These are phyloP conservation scores for Dryococelus australis DNA, from an alignment of 2,888 invertebrate genomes.

Conservation along the genomic window DNA sequence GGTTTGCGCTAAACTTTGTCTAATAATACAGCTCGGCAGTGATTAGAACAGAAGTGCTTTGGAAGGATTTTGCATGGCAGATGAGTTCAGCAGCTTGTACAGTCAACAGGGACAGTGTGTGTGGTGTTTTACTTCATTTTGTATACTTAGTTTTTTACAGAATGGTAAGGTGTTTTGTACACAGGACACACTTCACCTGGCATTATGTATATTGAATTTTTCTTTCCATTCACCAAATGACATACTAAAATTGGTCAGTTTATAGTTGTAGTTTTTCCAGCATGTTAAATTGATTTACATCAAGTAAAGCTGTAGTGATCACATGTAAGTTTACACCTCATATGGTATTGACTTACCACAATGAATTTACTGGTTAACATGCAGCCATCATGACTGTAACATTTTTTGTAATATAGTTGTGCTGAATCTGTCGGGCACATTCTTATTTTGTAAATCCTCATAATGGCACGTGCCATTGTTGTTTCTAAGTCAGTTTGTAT, in stretches of 20 bases:
- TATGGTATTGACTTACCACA: background rate
- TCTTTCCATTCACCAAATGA: background rate
- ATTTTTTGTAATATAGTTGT: background rate
- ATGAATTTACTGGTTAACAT: background rate
- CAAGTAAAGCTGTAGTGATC: background rate
- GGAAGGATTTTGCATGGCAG: background rate
- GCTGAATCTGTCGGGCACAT: background rate
- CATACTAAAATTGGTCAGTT: background rate
- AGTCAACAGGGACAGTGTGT: constrained; percentile 10
- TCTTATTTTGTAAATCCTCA: constrained; percentile 6
- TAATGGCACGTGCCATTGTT: constrained; percentile 20
- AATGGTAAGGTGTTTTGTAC: background rate
- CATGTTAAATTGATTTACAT: background rate
- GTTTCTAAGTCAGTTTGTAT: constrained; percentile 39
- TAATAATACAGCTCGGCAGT: background rate
- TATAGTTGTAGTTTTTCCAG: background rate
- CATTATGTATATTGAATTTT: background rate
- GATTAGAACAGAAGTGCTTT: background rate
- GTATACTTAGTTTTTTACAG: constrained; percentile 6
- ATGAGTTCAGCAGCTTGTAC: background rate
- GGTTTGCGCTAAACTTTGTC: background rate
- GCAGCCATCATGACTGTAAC: background rate
- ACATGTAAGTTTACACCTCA: background rate
- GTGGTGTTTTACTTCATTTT: constrained; percentile 16
- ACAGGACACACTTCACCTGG: background rate